These are phyloP conservation scores for Hippopotamus amphibius DNA, from an alignment of 2,113 vertebrate species.

Conservation along the genomic window DNA sequence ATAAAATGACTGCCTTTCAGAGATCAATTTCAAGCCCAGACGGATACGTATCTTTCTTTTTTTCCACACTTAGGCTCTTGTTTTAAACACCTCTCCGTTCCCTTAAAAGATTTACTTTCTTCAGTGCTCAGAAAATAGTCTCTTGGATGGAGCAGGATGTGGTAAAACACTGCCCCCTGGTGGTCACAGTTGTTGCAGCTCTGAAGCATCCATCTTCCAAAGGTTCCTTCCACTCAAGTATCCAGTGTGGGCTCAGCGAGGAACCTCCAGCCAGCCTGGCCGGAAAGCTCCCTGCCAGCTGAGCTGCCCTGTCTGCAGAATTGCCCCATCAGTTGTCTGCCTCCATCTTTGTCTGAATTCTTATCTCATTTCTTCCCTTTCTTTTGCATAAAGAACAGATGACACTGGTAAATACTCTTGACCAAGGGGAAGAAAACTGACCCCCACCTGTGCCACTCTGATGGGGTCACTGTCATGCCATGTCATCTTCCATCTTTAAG, in stretches of 20 bases:
- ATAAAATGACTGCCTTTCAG: background rate
- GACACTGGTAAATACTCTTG: background rate
- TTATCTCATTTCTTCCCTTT: background rate
- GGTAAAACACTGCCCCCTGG: slow-evolving; percentile 1
- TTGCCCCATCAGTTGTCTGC: rapidly evolving
- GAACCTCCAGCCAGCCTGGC: too few relatives aligned
- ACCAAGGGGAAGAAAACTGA: background rate
- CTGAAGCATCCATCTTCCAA: background rate
- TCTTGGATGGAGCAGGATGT: background rate
- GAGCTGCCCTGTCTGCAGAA: background rate
- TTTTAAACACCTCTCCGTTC: background rate
- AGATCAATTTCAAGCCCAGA: background rate
- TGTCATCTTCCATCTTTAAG: background rate
- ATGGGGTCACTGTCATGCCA: background rate
- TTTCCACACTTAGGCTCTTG: background rate
- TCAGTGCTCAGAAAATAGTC: background rate
- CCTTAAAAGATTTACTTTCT: slow-evolving; percentile 18
- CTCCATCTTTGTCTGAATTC: background rate
- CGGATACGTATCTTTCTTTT: background rate
- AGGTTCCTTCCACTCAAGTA: background rate
- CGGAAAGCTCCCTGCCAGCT: rapidly evolving
- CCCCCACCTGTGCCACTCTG: too few relatives aligned
- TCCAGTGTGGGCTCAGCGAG: rapidly evolving
- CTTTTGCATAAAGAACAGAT: background rate
- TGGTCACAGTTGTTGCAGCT: background rate